A percentile compares a stretch with the other conserved stretches of the same genome.
These are phyloP conservation scores for Poeciliopsis turneri DNA, from an alignment of 2,797 vertebrate species.

Conservation along the genomic window DNA sequence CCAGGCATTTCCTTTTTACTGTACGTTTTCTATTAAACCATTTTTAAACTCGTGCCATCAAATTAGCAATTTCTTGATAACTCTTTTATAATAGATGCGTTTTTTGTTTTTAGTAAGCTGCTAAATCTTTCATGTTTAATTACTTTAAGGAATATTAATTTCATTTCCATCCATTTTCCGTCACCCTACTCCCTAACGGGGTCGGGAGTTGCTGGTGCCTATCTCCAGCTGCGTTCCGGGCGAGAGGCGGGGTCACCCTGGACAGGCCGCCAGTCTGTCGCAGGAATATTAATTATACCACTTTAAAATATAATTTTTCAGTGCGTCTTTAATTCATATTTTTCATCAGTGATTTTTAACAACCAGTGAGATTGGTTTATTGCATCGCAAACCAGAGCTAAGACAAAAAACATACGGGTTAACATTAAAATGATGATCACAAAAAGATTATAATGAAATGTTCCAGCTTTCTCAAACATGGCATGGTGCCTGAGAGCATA, in stretches of 20 bases:
- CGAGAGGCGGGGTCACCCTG: too few species aligned
- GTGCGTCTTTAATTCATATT: neutral
- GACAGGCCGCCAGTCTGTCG: too few species aligned
- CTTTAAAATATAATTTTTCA: neutral
- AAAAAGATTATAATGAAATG: neutral
- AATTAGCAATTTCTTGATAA: neutral
- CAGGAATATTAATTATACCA: neutral
- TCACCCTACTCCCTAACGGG: too few species aligned
- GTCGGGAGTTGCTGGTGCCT: too few species aligned
- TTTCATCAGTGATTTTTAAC: neutral
- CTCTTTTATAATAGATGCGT: neutral
- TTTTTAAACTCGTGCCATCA: neutral
- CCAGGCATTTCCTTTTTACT: neutral
- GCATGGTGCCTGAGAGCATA: slow-evolving; percentile 52
- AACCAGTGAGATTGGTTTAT: neutral
- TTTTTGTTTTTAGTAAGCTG: neutral
- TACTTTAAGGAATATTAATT: neutral
- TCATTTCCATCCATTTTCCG: too few species aligned
- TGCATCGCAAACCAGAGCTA: neutral
- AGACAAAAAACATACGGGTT: neutral
- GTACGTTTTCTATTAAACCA: neutral
- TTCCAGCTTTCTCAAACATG: slow-evolving; percentile 33
- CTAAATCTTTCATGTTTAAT: neutral
- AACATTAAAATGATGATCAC: neutral
- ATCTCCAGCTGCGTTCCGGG: too few species aligned